These are phyloP conservation scores for Caenorhabditis latens DNA, from an alignment of 1,140 invertebrate genomes.

Conservation along the genomic window DNA sequence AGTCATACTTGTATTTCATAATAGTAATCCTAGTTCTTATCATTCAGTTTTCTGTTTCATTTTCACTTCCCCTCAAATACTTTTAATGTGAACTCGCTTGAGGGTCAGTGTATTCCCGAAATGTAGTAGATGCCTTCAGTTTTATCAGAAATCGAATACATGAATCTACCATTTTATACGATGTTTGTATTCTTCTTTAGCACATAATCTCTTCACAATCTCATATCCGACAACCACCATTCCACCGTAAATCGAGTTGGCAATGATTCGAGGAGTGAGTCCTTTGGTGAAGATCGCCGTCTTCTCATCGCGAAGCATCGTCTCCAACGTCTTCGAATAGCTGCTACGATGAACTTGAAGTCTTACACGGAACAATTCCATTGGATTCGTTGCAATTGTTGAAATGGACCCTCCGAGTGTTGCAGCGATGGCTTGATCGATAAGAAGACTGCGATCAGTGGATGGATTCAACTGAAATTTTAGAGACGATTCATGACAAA, in stretches of 20 bases:
- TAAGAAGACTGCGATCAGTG: constrained; percentile 53
- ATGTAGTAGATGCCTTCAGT: neutral
- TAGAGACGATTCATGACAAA: neutral
- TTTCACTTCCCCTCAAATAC: too few relatives aligned
- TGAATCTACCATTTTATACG: constrained; percentile 67
- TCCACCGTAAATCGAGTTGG: constrained; percentile 70
- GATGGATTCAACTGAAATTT: constrained; percentile 20
- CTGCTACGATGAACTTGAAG: constrained; percentile 63
- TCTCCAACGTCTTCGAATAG: constrained; percentile 58
- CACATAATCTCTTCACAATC: constrained; percentile 71
- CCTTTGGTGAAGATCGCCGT: constrained; percentile 63
- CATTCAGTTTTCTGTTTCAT: too few relatives aligned
- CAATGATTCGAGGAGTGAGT: constrained; percentile 63
- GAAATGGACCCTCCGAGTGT: constrained; percentile 55
- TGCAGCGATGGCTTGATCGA: constrained; percentile 64
- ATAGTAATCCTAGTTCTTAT: too few relatives aligned
- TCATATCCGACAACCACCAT: constrained; percentile 75
- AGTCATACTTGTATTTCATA: too few relatives aligned
- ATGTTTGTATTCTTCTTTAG: constrained; percentile 71
- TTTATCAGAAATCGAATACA: neutral
- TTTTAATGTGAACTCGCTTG: too few relatives aligned
- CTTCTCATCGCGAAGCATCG: constrained; percentile 64
- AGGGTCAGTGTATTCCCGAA: too few relatives aligned
- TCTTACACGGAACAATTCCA: constrained; percentile 66
- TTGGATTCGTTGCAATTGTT: constrained; percentile 61